Conservation (phyloP, 2,113 vertebrate species). For the Dolichallabes microphthalmus region DNA sequence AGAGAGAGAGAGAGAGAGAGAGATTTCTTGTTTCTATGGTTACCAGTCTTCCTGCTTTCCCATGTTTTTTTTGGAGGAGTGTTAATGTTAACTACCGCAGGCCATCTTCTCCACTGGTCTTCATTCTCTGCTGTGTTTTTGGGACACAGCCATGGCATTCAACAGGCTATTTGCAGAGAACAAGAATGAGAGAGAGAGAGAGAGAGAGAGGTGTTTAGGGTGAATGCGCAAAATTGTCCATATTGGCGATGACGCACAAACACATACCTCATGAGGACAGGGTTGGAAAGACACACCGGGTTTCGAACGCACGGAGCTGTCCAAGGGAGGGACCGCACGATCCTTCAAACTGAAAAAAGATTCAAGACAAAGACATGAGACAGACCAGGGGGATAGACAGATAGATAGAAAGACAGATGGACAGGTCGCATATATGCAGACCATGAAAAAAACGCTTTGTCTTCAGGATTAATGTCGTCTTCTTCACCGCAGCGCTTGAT, state of each 20-base stretch:
- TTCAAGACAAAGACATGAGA: too few relatives aligned
- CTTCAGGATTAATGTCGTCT: background rate
- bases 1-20: conserved; percentile 31
- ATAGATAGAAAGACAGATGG: background rate
- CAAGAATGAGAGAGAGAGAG: background rate
- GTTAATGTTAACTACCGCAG: background rate
- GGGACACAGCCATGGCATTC: conserved; percentile 6
- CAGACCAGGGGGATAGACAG: background rate
- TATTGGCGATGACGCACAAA: background rate
- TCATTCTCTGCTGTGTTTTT: conserved; percentile 9
- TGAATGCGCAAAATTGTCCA: background rate
- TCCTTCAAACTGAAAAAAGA: background rate
- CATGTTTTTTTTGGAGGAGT: conserved; percentile 26
- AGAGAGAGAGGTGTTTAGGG: background rate
- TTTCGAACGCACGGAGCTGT: background rate
- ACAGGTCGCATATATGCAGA: background rate
- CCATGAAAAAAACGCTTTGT: background rate
- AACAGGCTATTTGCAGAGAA: background rate
- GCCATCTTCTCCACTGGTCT: conserved; percentile 13
- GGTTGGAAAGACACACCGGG: background rate
- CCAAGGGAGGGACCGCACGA: too few relatives aligned
- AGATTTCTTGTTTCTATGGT: conserved; percentile 71
- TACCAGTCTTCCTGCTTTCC: conserved; percentile 56
- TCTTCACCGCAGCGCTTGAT: background rate
- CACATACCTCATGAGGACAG: background rate